These are phyloP conservation scores for Pongo pygmaeus DNA, from an alignment of 2,113 vertebrate species.

Conservation along the genomic window DNA sequence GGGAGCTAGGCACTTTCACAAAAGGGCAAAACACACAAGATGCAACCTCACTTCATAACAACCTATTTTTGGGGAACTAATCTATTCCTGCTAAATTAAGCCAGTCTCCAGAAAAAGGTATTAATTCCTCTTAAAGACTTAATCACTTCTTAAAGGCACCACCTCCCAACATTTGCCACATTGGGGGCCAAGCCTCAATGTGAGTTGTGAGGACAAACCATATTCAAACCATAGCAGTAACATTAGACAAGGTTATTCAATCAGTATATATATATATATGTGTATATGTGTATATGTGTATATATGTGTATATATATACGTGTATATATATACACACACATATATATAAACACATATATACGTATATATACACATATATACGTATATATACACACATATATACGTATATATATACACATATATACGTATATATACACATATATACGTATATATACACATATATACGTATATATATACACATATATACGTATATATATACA, in stretches of 20 bases:
- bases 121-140: not conserved
- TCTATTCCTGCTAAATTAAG: not conserved
- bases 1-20: not conserved
- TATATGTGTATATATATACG: no score
- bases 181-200: not conserved
- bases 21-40: not conserved
- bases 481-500: no score
- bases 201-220: not conserved
- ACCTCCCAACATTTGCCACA: not conserved
- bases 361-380: no score
- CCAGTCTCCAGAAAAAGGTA: not conserved
- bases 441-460: fast-evolving
- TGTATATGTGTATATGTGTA: no score
- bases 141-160: not conserved
- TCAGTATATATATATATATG: no score
- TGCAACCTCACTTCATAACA: not conserved
- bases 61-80: not conserved
- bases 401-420: no score
- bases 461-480: no score
- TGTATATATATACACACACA: no score
- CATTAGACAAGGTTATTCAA: not conserved
- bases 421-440: no score
- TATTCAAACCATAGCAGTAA: not conserved
- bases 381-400: no score
- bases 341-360: no score